Base-by-base conservation (phyloP, 2,797 vertebrate species). In the Tinamus major region DNA sequence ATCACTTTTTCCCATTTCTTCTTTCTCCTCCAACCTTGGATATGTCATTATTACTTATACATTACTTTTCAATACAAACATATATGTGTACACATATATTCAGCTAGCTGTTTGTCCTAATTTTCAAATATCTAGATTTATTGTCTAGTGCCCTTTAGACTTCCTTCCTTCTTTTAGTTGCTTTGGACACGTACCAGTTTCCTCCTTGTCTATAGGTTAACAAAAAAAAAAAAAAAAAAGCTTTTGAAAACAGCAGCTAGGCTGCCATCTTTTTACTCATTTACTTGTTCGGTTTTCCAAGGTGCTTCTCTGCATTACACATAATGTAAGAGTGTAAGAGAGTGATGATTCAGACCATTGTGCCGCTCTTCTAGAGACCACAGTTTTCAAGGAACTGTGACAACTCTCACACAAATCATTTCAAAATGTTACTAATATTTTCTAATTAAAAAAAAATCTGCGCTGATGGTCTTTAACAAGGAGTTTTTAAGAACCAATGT, bases 391-490 rank as follows among this genome's bases (percentile, higher is more conserved):
- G 79, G n/a, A 72, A 79, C 4, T 67, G 8, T 39, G 23, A 78
- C 41, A 91, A 46, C 41, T 80, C 44, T 63, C 48, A 63, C 56
- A 81, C 90, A 9, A 91, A 77, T 65, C 89, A 85, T 75, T 76
- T 55, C 65, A 83, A 83, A 85, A 46, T 83, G 82, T 21, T 31
- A 92, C 78, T 85, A 89, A 62, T 80, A 91, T 80, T 71, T 85
- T 85, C 77, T 85, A 37, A 89, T 56, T 33, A 42, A 42, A 42
- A 72, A 81, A 87, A 2, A 2, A 0, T 17, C n/a, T 35, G 23
- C 33, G 49, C 51, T 29, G 15, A 77, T 3, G 62, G 31, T 68
- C 26, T 62, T 95, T 80, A 80, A 87, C 93, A 93, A 26, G 7
- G 75, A n/a, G 2, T 81, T 91, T 92, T 86, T 72, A 85, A 44